Percentiles rank a stretch among this genome's conserved stretches.
Evolutionary conservation across 1,140 invertebrate genomes (phyloP).

Genomic region (Drosophila insularis): DNA sequence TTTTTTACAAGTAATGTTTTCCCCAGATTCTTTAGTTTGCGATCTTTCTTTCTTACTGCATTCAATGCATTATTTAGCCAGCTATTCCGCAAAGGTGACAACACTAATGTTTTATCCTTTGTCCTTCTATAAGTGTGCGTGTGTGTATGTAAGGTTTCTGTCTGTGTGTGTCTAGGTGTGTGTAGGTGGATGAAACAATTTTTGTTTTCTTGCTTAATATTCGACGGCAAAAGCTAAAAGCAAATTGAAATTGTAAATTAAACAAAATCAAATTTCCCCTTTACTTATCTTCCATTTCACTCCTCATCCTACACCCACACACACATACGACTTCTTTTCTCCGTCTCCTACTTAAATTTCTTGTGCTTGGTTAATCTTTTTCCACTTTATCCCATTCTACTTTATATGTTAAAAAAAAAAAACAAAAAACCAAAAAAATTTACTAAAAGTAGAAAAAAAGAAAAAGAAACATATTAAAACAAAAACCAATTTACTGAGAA

Average conservation of each 20-base stretch:
- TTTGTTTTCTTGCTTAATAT: constrained; percentile 26
- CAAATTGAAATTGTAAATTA: constrained; percentile 31
- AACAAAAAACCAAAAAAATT: constrained; percentile 29
- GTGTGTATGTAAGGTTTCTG: constrained; percentile 8
- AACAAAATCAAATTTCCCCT: neutral
- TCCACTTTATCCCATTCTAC: constrained; percentile 28
- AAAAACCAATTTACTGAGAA: constrained; percentile 59
- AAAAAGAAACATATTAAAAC: constrained; percentile 29
- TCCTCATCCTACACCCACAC: neutral
- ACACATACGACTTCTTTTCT: neutral
- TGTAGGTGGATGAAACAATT: constrained; percentile 39
- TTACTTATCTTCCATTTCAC: neutral
- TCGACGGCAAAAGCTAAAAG: constrained; percentile 16
- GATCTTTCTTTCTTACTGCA: no score
- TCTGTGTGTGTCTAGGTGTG: constrained; percentile 41
- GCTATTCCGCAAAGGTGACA: constrained; percentile 6
- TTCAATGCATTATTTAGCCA: neutral
- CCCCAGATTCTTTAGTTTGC: no score
- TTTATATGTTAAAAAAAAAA: constrained; percentile 35
- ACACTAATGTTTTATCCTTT: neutral
- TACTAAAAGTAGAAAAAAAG: constrained; percentile 32
- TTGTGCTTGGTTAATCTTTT: constrained; percentile 58
- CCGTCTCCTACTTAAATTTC: constrained; percentile 12
- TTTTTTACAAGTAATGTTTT: no score
- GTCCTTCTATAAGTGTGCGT: constrained; percentile 19